These are phyloP conservation scores for Channa maculata DNA, from an alignment of 2,113 vertebrate genomes.

Conservation along the genomic window DNA sequence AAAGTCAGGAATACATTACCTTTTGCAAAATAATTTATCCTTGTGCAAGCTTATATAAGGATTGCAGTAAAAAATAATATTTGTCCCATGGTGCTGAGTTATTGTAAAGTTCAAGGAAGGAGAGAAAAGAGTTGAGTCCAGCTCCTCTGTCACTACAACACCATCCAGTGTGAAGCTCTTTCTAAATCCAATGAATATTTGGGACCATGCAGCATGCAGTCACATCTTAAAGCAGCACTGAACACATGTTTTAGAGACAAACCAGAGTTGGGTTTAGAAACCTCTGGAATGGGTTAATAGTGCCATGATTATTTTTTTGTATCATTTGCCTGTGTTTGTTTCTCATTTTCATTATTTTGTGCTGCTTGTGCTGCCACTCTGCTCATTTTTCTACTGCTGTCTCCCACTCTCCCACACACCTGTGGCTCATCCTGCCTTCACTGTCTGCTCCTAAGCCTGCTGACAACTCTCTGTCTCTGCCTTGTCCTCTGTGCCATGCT, in stretches of 20 bases:
- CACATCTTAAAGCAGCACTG: constrained; percentile 42
- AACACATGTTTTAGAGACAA: constrained; percentile 49
- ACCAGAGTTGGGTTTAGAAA: constrained; percentile 1
- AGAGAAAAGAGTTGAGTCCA: constrained; percentile 38
- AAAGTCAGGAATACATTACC: constrained; percentile 43
- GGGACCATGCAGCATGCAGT: constrained; percentile 55
- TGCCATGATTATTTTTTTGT: too few relatives aligned
- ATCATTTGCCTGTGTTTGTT: too few relatives aligned
- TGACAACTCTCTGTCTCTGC: too few relatives aligned
- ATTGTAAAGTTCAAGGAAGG: constrained; percentile 51
- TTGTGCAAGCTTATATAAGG: constrained; percentile 52
- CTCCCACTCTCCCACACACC: too few relatives aligned
- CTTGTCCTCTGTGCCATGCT: too few relatives aligned
- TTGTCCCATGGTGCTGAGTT: constrained; percentile 54
- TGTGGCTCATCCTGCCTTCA: too few relatives aligned
- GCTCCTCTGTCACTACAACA: constrained; percentile 51
- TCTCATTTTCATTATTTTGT: too few relatives aligned
- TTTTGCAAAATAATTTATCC: constrained; percentile 62
- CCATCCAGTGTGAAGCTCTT: constrained; percentile 55
- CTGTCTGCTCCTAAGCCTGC: too few relatives aligned
- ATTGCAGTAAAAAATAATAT: constrained; percentile 59
- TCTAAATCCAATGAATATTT: constrained; percentile 60
- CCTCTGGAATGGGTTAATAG: background rate
- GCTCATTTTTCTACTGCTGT: too few relatives aligned
- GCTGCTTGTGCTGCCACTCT: too few relatives aligned